A percentile compares a stretch with the other conserved stretches of the same genome.
Conservation (phyloP, 2,113 vertebrate genomes). For the Lasiurus borealis region DNA sequence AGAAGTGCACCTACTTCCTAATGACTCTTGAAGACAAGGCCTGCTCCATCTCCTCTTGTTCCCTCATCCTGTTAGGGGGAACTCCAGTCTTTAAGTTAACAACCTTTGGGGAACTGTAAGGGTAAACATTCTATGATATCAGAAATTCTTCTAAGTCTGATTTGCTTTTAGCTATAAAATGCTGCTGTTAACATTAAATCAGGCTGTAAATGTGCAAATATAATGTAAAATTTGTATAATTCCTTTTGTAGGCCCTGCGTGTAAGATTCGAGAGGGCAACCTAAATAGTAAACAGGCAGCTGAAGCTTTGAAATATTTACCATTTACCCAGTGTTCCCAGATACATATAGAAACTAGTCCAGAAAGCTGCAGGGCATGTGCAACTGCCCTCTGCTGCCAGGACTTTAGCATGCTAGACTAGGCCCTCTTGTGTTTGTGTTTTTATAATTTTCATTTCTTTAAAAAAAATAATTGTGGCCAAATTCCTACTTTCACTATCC, state of each 20-base stretch:
- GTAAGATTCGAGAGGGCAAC: background rate
- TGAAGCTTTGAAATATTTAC: background rate
- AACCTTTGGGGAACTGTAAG: no score
- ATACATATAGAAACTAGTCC: background rate
- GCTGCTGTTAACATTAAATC: constrained; percentile 18
- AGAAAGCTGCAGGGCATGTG: background rate
- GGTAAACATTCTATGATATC: no score
- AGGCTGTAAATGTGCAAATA: background rate
- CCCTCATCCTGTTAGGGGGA: background rate
- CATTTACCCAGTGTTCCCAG: background rate
- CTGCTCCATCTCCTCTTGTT: background rate
- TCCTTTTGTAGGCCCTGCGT: background rate
- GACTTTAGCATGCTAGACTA: background rate
- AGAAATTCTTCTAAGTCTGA: background rate
- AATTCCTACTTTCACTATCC: background rate
- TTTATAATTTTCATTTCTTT: background rate
- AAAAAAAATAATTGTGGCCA: background rate
- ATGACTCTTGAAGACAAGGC: background rate
- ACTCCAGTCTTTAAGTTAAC: background rate
- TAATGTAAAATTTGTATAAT: background rate
- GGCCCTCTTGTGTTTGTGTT: background rate
- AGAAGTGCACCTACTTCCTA: background rate
- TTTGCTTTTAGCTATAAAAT: background rate
- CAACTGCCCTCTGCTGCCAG: background rate
- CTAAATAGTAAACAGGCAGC: background rate